Conservation (phyloP, 2,797 vertebrate genomes). For the Diplodus sargus region DNA sequence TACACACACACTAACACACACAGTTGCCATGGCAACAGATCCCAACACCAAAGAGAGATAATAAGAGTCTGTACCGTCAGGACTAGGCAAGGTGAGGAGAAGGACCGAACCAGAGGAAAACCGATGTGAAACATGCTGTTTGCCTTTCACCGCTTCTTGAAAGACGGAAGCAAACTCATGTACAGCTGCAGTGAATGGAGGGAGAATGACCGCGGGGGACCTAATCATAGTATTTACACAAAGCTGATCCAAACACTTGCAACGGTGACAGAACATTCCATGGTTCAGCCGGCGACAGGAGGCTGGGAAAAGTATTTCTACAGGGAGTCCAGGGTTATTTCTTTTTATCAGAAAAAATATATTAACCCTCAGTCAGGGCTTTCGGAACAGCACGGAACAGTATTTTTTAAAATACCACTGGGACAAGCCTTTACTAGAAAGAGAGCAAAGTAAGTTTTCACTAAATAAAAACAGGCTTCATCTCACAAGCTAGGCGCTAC, state of each 20-base stretch:
- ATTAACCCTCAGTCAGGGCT: neutral
- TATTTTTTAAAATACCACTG: no score
- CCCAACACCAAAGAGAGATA: constrained; percentile 63
- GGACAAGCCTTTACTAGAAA: neutral
- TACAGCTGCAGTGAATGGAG: neutral
- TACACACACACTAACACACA: constrained; percentile 17
- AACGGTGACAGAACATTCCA: constrained; percentile 2
- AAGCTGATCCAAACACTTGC: constrained; percentile 16
- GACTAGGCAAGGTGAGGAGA: constrained; percentile 11
- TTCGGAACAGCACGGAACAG: neutral
- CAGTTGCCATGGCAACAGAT: constrained; percentile 83
- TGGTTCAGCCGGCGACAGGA: neutral
- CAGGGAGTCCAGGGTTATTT: neutral
- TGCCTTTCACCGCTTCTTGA: constrained; percentile 14
- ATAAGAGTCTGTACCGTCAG: constrained; percentile 33
- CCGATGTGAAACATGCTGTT: constrained; percentile 21
- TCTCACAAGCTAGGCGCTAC: neutral
- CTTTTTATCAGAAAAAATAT: neutral
- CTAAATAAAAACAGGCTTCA: neutral
- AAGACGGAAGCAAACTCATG: constrained; percentile 20
- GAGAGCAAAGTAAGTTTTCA: no score
- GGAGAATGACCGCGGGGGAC: neutral
- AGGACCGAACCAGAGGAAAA: constrained; percentile 23
- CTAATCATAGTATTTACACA: constrained; percentile 9
- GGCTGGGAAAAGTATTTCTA: constrained; percentile 1